Conservation (phyloP, 2,113 vertebrate genomes). For the Paramormyrops kingsleyae region DNA sequence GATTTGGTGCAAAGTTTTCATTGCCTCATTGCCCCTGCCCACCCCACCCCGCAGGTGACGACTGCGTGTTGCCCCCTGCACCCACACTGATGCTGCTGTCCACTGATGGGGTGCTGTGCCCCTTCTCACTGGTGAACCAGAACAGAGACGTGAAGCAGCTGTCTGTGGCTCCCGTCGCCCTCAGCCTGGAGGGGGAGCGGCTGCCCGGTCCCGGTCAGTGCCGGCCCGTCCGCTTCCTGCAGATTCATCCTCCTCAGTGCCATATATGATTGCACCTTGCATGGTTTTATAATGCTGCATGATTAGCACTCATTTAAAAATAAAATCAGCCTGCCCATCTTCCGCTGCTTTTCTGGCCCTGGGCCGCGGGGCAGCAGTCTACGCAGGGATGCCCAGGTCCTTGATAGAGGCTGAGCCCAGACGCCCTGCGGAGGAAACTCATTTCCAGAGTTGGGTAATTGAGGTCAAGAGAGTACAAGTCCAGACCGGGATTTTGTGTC, state of each 20-base stretch:
- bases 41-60: constrained; percentile 63
- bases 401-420: not conserved
- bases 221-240: not conserved
- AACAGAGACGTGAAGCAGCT: constrained; percentile 72
- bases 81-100: constrained; percentile 86
- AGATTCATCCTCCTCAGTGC: too few species aligned
- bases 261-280: not conserved
- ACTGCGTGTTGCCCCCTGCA: constrained; percentile 75
- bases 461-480: too few species aligned
- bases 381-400: not conserved
- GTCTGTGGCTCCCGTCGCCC: constrained; percentile 40
- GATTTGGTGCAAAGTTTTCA: not conserved
- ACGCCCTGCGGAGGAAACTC: not conserved
- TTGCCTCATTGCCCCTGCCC: not conserved
- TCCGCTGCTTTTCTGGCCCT: not conserved
- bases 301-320: not conserved
- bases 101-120: constrained; percentile 87
- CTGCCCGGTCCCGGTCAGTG: constrained; percentile 63
- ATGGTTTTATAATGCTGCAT: not conserved
- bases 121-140: constrained; percentile 85
- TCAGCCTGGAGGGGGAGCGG: constrained; percentile 73
- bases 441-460: not conserved
- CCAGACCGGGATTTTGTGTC: too few species aligned
- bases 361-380: not conserved
- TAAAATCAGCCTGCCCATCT: not conserved